Percentiles rank a stretch among this genome's conserved stretches.
Evolutionary conservation across 2,797 vertebrate genomes (phyloP).

Genomic region (Tinamus major): DNA sequence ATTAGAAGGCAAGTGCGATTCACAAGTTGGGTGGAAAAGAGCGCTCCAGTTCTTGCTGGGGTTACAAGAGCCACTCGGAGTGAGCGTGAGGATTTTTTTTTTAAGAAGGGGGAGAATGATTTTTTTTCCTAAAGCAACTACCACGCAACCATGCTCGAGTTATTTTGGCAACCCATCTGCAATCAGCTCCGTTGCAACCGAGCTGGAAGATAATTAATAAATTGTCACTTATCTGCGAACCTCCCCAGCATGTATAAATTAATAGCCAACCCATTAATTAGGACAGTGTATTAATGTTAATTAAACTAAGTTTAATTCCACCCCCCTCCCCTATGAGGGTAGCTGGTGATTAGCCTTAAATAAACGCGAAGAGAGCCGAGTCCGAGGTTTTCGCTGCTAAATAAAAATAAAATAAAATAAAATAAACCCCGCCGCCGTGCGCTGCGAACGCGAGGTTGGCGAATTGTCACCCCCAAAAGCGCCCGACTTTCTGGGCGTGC

Average conservation of each 20-base stretch:
- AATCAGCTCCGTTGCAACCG: conserved; percentile 74
- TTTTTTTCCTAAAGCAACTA: conserved; percentile 55
- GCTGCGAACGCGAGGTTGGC: not conserved
- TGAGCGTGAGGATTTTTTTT: conserved; percentile 18
- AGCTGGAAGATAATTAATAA: conserved; percentile 69
- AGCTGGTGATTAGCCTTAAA: conserved; percentile 59
- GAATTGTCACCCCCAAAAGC: not conserved
- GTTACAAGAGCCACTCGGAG: conserved; percentile 69
- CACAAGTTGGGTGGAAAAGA: conserved; percentile 72
- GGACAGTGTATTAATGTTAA: conserved; percentile 72
- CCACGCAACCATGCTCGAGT: conserved; percentile 72
- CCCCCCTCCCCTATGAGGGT: conserved; percentile 43
- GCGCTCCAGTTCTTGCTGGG: conserved; percentile 69
- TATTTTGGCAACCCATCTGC: conserved; percentile 70
- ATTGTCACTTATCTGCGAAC: conserved; percentile 64
- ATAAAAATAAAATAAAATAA: not conserved
- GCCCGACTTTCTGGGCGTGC: not conserved
- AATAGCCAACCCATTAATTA: conserved; percentile 71
- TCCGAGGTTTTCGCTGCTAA: conserved; percentile 29
- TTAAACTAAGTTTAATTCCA: conserved; percentile 66
- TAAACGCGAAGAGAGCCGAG: conserved; percentile 47
- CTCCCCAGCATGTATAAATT: conserved; percentile 66
- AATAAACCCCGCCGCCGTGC: not conserved
- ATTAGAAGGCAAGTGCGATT: conserved; percentile 74
- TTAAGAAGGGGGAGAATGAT: conserved; percentile 31